These are phyloP conservation scores for Ceyx erithaca DNA, from an alignment of 2,797 vertebrate genomes.

Conservation along the genomic window DNA sequence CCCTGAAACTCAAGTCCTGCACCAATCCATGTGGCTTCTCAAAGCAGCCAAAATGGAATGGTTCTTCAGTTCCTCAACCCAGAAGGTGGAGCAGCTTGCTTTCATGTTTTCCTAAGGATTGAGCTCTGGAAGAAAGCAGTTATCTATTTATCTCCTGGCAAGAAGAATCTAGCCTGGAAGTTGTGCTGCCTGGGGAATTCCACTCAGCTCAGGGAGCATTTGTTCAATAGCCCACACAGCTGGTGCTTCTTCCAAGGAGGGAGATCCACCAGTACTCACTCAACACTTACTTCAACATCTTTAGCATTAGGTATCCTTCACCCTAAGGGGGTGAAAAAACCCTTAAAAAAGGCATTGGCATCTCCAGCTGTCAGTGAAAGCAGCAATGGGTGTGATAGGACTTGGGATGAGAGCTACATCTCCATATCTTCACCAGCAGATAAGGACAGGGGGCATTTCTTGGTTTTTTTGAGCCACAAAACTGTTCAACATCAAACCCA, in stretches of 20 bases:
- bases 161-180: not conserved
- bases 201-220: not conserved
- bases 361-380: not conserved
- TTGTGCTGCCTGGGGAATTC: not conserved
- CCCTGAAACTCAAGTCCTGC: not conserved
- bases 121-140: not conserved
- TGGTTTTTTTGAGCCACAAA: not conserved
- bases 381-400: not conserved
- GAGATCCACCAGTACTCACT: not conserved
- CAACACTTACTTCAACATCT: not conserved
- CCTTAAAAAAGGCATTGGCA: not conserved
- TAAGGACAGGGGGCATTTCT: not conserved
- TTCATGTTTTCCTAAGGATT: not conserved
- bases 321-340: not conserved
- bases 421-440: not conserved
- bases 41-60: not conserved
- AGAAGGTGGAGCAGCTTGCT: not conserved
- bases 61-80: not conserved
- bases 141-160: not conserved
- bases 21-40: not conserved
- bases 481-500: not conserved
- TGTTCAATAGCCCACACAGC: not conserved
- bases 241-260: not conserved
- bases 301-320: not conserved
- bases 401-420: not conserved